These are phyloP conservation scores for Sebastes iracundus DNA, from an alignment of 2,797 vertebrate genomes.

Conservation along the genomic window DNA sequence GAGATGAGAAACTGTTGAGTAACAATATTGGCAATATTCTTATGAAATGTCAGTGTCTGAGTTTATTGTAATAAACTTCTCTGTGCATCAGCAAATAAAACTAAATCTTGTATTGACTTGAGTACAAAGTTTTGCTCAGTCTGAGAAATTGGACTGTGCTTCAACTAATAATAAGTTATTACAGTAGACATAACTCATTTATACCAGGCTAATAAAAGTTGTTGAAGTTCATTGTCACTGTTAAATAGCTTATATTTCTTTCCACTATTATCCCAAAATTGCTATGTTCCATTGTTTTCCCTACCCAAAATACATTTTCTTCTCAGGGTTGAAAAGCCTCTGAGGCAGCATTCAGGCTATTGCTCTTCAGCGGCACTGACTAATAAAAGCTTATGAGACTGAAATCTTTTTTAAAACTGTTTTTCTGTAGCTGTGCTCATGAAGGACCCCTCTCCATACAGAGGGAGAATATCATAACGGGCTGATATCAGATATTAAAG, in stretches of 20 bases:
- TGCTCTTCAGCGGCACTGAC: neutral
- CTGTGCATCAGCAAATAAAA: neutral
- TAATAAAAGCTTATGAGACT: neutral
- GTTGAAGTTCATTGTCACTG: neutral
- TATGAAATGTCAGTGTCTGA: neutral
- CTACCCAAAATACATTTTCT: neutral
- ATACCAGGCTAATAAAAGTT: neutral
- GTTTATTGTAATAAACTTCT: neutral
- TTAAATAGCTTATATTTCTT: neutral
- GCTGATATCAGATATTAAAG: neutral
- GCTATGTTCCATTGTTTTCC: neutral
- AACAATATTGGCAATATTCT: neutral
- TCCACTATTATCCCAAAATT: neutral
- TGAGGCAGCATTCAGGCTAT: neutral
- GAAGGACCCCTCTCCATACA: neutral
- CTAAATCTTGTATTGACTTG: too few relatives aligned
- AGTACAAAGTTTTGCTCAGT: neutral
- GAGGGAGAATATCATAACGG: neutral
- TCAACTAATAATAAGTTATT: neutral
- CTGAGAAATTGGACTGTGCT: neutral
- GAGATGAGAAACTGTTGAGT: neutral
- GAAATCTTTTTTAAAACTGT: neutral
- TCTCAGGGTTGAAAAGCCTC: conserved; percentile 1
- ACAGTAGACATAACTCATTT: neutral
- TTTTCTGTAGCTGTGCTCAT: neutral